Evolutionary conservation across 2,888 invertebrate genomes (phyloP), one percentile per base, ranked within the genome.

Genomic region (Melanargia galathea): DNA sequence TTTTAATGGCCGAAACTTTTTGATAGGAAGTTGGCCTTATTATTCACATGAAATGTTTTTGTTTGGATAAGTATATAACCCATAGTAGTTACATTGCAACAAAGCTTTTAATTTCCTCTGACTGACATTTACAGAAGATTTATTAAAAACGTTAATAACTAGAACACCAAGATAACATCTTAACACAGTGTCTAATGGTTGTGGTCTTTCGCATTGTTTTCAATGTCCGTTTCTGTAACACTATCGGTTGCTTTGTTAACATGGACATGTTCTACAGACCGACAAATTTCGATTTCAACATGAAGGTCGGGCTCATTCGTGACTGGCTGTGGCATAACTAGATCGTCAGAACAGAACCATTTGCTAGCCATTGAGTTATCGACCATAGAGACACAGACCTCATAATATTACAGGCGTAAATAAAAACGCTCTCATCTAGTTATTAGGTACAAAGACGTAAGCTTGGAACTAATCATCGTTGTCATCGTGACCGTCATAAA

Each of bases 221-320:
- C 40, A 61, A 60, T 33, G 38, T 46, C 38, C 38, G 55, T 57
- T 55, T 60, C 56, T 48, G 48, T 61, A 61, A 61, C 48, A 58
- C 18, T 40, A 60, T 35, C 58, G 30, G 40, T 38, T 58, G 52
- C 63, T 66, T 63, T 60, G 57, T 63, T 66, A 63, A 63, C 61
- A 40, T 49, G 55, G 26, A 60, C 62, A 60, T 62, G 65, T 65
- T 57, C 70, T 73, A 70, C 71, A 72, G 75, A 75, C 74, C 75
- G 75, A 79, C 77, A 75, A 80, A 81, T 85, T 85, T 83, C 77
- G 79, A 80, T 86, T 89, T 86, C 86, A 75, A 79, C 82, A 82
- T 70, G 81, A 87, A 90, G 88, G 87, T 83, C 86, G 76, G 69
- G 69, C 67, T 70, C 65, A 71, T 67, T 85, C 84, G 82, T 86